Evolutionary conservation across 1,140 invertebrate genomes (phyloP), one percentile per base, ranked within the genome.

Genomic region (Marisa cornuarietis): DNA sequence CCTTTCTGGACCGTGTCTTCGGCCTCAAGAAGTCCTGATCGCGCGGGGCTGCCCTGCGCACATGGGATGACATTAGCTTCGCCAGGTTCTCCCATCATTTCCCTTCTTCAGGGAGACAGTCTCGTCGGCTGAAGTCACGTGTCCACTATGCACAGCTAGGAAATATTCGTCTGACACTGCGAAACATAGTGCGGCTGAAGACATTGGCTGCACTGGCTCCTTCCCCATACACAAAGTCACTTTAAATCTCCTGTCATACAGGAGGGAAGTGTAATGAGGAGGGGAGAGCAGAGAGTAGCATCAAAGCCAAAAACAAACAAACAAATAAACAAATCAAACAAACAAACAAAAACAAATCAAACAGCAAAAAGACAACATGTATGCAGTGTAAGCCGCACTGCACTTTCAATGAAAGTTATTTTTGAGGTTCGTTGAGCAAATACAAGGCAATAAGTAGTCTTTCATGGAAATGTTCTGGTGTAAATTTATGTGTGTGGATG

Each of bases 1-100:
- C 87, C 16, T 88, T 88, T 78, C 82, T 88, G 24, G 87, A 88
- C 75, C 75, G 87, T 42, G 87, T 88, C 3, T 87, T 88, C 78
- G 86, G 87, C n/a, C 79, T 82, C 20, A 82, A 84, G 65, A 84
- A 84, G 54, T 84, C 81, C n/a, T 84, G 81, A 84, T 72, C 58
- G 61, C n/a, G 58, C 74, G 4, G 5, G n/a, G 20, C 16, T 31
- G n/a, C 6, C 52, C 9, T 49, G 9, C 31, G 20, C 13, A 22
- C 62, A 14, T 8, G 20, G 22, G 49, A 66, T 51, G 13, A 51
- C 31, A 14, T 18, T 1, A 0, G 31, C 31, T 42, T 42, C 31
- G 31, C 62, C 61, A 76, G n/a, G 3, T 26, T 71, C 26, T 26
- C 16, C 26, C 18, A 18, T 4, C 16, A 31, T 42, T 26, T 18